Evolutionary conservation across 2,113 vertebrate genomes (phyloP), one percentile per base, ranked within the genome.

Genomic region (Pteropus alecto): DNA sequence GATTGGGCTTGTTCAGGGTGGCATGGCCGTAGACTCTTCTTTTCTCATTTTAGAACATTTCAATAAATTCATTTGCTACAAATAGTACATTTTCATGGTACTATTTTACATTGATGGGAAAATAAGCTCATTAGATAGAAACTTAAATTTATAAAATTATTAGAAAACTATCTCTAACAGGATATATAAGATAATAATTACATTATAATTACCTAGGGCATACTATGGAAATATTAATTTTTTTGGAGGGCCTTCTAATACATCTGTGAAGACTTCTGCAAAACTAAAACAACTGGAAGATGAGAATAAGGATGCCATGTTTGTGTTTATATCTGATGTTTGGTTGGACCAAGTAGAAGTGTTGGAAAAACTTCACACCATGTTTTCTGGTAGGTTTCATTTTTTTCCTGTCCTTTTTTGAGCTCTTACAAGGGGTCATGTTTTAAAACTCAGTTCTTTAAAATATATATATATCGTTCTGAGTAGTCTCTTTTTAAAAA

Each of bases 241-340:
- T 98, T 99, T 99, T 89, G 99, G 99, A 43, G 99, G 99, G 1
- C 99, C 99, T 26, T 99, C 99, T 78, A 98, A 98, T 48, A 98
- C 99, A 0, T 99, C 99, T 2, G 99, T 99, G 7, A 99, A 99
- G 95, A 98, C 98, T 21, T 99, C 99, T 43, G 97, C 98, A 28
- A 99, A 99, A 86, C 97, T 99, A 12, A 99, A 99, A 98, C 99
- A 99, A 98, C 98, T 99, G 93, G 99, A 99, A 97, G 98, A 99
- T 22, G 99, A 99, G 97, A 99, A 99, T 7, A 99, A 99, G 95
- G 99, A 99, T 41, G 99, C 99, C 97, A 99, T 99, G 99, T 99
- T 99, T 98, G 99, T 99, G 1, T 98, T 99, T 56, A 60, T 99
- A 51, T 99, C 99, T 3, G 99, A 99, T 51, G 98, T 99, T 38